Evolutionary conservation across 2,113 vertebrate species (phyloP).

Genomic region (Cyanoderma ruficeps): DNA sequence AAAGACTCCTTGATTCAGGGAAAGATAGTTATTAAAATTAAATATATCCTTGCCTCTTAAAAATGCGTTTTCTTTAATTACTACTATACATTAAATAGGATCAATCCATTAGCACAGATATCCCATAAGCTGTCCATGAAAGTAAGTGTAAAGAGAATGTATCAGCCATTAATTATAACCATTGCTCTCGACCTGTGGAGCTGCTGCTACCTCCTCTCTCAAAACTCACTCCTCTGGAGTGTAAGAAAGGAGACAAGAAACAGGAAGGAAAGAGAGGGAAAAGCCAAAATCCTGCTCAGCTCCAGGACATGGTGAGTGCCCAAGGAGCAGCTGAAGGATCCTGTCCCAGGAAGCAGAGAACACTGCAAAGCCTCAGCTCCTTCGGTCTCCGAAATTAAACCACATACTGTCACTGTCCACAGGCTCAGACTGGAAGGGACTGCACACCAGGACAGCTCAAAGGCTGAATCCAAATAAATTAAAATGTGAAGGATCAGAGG

Average conservation of each 20-base stretch:
- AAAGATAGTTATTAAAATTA: conserved; percentile 52
- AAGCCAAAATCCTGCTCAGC: neutral
- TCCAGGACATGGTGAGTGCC: accelerated
- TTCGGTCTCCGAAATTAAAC: neutral
- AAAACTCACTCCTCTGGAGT: neutral
- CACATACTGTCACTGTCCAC: accelerated
- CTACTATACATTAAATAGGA: conserved; percentile 49
- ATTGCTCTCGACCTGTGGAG: neutral
- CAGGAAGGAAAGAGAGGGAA: neutral
- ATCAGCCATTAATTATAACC: neutral
- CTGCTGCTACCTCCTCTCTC: neutral
- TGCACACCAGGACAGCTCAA: neutral
- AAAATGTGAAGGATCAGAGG: neutral
- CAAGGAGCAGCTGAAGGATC: neutral
- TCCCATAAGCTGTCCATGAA: neutral
- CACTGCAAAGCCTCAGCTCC: neutral
- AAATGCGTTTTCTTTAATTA: conserved; percentile 63
- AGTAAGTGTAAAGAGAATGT: neutral
- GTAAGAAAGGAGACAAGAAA: neutral
- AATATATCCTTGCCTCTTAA: conserved; percentile 45
- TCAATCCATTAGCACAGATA: neutral
- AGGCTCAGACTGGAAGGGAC: too few species aligned
- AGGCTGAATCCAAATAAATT: neutral
- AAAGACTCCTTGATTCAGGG: conserved; percentile 18
- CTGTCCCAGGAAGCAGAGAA: neutral